Conservation (phyloP, 1,140 invertebrate genomes). For the Brachionus koreanus region DNA sequence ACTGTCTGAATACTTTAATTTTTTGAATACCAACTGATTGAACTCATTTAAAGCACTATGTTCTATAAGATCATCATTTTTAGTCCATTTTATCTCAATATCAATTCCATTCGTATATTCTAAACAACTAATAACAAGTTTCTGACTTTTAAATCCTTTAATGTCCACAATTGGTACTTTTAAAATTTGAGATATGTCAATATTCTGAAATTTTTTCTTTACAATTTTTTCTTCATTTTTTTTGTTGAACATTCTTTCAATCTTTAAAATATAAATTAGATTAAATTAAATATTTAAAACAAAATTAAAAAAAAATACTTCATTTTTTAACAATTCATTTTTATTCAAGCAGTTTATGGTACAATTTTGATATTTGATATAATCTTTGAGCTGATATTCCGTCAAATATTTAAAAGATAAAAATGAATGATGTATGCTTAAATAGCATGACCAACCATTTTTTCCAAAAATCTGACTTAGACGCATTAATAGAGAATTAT, state of each 20-base stretch:
- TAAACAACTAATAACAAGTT: neutral
- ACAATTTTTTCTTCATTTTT: neutral
- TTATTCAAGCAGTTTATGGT: neutral
- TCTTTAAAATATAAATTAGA: neutral
- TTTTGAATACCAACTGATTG: neutral
- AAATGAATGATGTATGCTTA: neutral
- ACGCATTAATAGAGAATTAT: neutral
- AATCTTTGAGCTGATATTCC: neutral
- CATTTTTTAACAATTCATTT: neutral
- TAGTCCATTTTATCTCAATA: neutral
- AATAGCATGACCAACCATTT: neutral
- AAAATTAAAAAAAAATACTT: neutral
- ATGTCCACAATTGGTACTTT: neutral
- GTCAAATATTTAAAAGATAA: neutral
- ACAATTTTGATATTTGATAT: neutral
- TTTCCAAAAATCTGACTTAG: neutral
- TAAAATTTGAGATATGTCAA: neutral
- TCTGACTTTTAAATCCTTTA: neutral
- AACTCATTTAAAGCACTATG: neutral
- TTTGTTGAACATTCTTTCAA: neutral
- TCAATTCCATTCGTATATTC: neutral
- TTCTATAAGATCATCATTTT: neutral
- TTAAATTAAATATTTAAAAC: neutral
- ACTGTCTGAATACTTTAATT: neutral
- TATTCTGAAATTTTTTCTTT: neutral